These are phyloP conservation scores for Geotrupes spiniger DNA, from an alignment of 2,888 invertebrate species.

Conservation along the genomic window DNA sequence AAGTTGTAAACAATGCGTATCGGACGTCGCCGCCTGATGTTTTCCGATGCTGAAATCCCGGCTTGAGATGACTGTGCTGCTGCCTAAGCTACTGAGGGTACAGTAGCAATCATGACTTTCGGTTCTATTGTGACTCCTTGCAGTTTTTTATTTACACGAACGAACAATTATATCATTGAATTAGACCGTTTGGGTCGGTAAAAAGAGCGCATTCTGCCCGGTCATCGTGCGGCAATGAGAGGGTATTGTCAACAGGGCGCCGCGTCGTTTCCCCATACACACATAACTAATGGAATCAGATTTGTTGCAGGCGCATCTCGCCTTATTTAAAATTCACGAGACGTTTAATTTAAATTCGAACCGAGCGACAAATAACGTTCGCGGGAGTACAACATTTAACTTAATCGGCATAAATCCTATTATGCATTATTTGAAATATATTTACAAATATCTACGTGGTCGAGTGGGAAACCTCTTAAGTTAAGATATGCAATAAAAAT, in stretches of 20 bases:
- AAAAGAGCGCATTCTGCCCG: conserved; percentile 44
- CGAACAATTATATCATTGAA: conserved; percentile 51
- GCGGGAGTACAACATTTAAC: too few species aligned
- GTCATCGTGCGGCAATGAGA: conserved; percentile 48
- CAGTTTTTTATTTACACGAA: conserved; percentile 47
- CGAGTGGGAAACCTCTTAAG: too few species aligned
- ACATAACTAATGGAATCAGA: conserved; percentile 39
- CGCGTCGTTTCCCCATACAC: conserved; percentile 31
- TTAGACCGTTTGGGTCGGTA: conserved; percentile 44
- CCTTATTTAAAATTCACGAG: conserved; percentile 12
- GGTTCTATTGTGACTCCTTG: conserved; percentile 41
- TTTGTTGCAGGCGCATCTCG: conserved; percentile 17
- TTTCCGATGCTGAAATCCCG: not conserved
- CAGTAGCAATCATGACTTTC: conserved; percentile 24
- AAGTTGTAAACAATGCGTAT: too few species aligned
- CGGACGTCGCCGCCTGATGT: not conserved
- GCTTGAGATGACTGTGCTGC: not conserved
- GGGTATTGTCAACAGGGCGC: conserved; percentile 41
- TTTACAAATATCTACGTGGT: too few species aligned
- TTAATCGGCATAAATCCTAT: too few species aligned
- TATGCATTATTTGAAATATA: too few species aligned
- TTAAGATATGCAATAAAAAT: too few species aligned
- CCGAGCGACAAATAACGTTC: too few species aligned
- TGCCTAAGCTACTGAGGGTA: not conserved
- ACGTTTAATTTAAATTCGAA: conserved; percentile 12